Percentiles rank a stretch among this genome's conserved stretches.
Evolutionary conservation across 1,140 invertebrate genomes (phyloP).

Genomic region (Drosophila tani): DNA sequence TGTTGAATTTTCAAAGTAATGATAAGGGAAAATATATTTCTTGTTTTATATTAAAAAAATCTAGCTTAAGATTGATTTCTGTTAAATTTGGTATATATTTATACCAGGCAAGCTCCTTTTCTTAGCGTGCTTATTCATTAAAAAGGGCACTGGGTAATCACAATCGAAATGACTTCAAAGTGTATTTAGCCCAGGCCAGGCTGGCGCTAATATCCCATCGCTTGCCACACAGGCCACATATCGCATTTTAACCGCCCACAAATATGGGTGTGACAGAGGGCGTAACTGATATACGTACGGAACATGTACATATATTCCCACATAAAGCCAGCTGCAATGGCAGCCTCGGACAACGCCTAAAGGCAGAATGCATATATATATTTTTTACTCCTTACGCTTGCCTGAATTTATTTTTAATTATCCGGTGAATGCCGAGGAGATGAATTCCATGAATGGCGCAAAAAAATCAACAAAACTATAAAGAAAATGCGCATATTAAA

Average conservation of each 20-base stretch:
- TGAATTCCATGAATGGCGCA: slow-evolving; percentile 17
- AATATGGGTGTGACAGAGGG: background rate
- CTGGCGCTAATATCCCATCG: background rate
- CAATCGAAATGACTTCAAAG: background rate
- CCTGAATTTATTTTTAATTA: slow-evolving; percentile 64
- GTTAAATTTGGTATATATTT: no score
- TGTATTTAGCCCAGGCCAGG: background rate
- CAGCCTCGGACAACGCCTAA: slow-evolving; percentile 31
- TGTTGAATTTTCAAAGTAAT: no score
- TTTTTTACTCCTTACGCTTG: slow-evolving; percentile 30
- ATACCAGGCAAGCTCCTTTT: background rate
- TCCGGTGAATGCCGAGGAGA: slow-evolving; percentile 39
- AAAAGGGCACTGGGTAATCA: background rate
- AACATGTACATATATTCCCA: background rate
- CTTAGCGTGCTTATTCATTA: background rate
- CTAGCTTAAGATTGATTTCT: no score
- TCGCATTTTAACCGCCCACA: slow-evolving; percentile 8
- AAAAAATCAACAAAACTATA: slow-evolving; percentile 18
- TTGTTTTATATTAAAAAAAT: no score
- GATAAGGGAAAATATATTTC: no score
- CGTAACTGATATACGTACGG: background rate
- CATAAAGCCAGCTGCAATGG: background rate
- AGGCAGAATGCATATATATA: slow-evolving; percentile 31
- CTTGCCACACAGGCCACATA: background rate
- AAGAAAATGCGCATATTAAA: slow-evolving; percentile 37